Percentiles rank a stretch among this genome's conserved stretches.
Conservation (phyloP, 23 tunicate species). For the Oikopleura dioica region DNA sequence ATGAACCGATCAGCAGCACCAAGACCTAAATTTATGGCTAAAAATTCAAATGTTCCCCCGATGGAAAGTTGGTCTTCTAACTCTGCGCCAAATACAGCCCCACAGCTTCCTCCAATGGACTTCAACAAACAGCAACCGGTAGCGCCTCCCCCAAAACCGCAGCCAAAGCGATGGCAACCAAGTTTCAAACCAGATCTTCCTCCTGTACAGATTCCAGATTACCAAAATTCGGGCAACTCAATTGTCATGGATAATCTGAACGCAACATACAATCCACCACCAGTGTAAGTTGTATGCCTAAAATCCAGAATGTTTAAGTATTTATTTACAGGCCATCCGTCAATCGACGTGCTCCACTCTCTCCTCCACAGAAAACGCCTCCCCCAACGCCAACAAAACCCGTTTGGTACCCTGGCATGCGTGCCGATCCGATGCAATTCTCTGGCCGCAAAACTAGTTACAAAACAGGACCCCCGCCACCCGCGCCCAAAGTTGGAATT, state of each 20-base stretch:
- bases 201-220: neutral
- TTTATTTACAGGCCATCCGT: no score
- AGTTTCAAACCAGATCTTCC: neutral
- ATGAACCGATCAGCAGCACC: no score
- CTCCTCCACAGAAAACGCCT: neutral
- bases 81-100: no score
- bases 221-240: neutral
- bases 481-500: neutral
- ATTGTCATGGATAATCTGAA: constrained; percentile 2
- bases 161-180: neutral
- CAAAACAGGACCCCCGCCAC: neutral
- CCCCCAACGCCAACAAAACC: constrained; percentile 14
- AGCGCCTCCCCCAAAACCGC: neutral
- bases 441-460: neutral
- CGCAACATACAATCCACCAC: neutral
- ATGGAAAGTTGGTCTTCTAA: no score
- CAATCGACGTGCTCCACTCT: no score
- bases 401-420: neutral
- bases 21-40: no score
- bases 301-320: no score
- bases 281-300: no score
- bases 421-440: neutral
- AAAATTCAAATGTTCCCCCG: no score
- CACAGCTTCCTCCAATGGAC: no score
- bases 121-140: neutral